Evolutionary conservation across 2,888 invertebrate species (phyloP), one percentile per base, ranked within the genome.

Genomic region (Erebia aethiops): DNA sequence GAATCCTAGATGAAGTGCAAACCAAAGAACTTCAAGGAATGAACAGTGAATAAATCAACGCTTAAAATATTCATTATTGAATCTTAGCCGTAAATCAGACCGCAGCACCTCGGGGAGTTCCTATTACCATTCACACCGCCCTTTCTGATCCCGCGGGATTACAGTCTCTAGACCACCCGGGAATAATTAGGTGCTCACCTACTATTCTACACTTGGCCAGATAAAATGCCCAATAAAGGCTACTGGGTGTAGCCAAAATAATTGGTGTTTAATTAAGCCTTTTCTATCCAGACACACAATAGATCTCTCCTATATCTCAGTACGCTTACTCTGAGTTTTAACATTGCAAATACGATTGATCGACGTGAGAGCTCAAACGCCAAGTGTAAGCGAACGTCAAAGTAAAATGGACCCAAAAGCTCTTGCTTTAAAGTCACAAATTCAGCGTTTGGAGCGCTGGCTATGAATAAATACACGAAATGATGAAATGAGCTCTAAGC

Each of bases 31-130:
- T 71, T 74, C 73, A 76, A 77, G 73, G 74, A 77, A 82, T 82
- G 80, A 82, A 79, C 82, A 77, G 77, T 80, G 80, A 84, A 90
- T 91, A 91, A 91, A 91, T 91, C 88, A 88, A 82, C 77, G 84
- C 86, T 87, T 92, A 89, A 92, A 92, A 91, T 92, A 92, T 92
- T 93, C 92, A 91, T 86, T 91, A 92, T 92, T 91, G 91, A 92
- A 91, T 90, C 88, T 89, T 88, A 87, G 90, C 89, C 86, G 90
- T 92, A 93, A 93, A 92, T 92, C 91, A 91, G 88, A 90, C 89
- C 92, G 86, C 91, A 89, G 89, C 85, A 88, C 87, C 89, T 88
- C 87, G 76, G 86, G 84, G 85, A 87, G 86, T 87, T 88, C 84
- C 88, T 90, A 92, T 91, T 92, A 92, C 91, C 89, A 91, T 92